Conservation (phyloP, 2,113 vertebrate genomes). For the Murina feae region DNA sequence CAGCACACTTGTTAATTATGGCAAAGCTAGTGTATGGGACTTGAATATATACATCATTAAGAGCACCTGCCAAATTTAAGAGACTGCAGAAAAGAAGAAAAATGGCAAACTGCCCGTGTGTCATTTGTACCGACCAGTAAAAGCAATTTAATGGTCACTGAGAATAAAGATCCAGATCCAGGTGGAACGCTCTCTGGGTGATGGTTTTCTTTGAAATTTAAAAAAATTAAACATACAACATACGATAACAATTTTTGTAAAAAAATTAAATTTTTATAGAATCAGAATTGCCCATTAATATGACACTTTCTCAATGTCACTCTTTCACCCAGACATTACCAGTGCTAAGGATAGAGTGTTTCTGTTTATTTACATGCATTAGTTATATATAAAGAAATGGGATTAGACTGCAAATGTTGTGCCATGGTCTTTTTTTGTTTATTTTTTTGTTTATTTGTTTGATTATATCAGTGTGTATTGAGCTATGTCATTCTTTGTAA, state of each 20-base stretch:
- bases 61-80: not conserved
- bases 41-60: not conserved
- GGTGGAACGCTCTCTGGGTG: not conserved
- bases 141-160: not conserved
- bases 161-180: not conserved
- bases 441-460: not conserved
- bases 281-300: not conserved
- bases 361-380: not conserved
- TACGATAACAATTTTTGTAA: not conserved
- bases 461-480: not conserved
- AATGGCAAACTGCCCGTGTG: not conserved
- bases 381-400: not conserved
- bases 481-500: not conserved
- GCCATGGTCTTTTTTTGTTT: not conserved
- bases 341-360: not conserved
- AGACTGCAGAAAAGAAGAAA: slow-evolving; percentile 4
- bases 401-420: not conserved
- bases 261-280: not conserved
- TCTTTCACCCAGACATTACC: not conserved
- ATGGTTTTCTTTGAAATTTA: slow-evolving; percentile 1
- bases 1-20: not conserved
- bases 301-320: not conserved
- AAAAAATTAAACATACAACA: slow-evolving; percentile 2
- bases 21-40: not conserved
- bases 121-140: not conserved